Conservation (phyloP, 2,888 invertebrate genomes). For the Coremacera marginata region DNA sequence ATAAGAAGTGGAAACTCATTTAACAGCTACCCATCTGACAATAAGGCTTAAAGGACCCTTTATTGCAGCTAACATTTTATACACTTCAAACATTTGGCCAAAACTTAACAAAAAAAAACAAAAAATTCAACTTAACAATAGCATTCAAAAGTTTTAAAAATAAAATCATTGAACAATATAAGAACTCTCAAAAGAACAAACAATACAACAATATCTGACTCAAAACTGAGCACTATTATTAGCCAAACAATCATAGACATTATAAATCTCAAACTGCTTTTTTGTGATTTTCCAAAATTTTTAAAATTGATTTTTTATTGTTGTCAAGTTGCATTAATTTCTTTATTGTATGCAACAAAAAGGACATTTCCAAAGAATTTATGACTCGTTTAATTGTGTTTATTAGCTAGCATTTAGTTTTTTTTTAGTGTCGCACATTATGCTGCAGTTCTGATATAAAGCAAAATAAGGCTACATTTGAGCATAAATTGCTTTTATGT, state of each 20-base stretch:
- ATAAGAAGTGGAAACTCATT: slow-evolving; percentile 45
- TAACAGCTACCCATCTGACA: slow-evolving; percentile 42
- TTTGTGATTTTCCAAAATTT: slow-evolving; percentile 38
- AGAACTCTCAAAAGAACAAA: not conserved
- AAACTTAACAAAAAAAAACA: slow-evolving; percentile 3
- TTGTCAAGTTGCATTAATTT: slow-evolving; percentile 47
- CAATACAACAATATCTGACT: not conserved
- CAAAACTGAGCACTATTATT: not conserved
- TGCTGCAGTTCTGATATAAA: not conserved
- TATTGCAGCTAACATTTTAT: not conserved
- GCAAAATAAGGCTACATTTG: no score
- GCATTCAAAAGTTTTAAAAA: not conserved
- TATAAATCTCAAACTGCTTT: not conserved
- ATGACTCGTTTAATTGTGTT: slow-evolving; percentile 18
- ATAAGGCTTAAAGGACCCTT: slow-evolving; percentile 21
- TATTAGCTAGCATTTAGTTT: slow-evolving; percentile 8
- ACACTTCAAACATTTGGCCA: slow-evolving; percentile 25
- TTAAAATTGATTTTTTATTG: slow-evolving; percentile 53
- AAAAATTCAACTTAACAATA: not conserved
- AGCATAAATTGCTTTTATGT: not conserved
- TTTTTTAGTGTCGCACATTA: not conserved
- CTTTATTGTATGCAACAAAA: not conserved
- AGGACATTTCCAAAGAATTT: slow-evolving; percentile 13
- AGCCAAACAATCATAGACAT: not conserved
- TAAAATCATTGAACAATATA: slow-evolving; percentile 13